Base-by-base conservation (phyloP, 2,888 invertebrate species). In the Nesidiocoris tenuis region DNA sequence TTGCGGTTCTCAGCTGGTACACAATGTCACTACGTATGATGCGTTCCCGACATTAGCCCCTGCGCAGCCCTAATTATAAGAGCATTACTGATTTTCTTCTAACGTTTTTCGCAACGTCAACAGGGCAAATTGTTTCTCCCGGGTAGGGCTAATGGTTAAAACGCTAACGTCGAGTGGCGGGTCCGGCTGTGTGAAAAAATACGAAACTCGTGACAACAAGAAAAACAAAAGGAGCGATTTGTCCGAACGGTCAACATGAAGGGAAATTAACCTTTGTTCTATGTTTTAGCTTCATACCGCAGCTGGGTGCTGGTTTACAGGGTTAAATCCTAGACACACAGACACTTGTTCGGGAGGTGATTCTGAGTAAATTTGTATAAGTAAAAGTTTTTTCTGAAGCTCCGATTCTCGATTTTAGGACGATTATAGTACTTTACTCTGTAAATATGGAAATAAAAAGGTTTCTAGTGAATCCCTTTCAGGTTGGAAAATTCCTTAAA, bases 61-160 rank as follows among this genome's bases (percentile, higher is more conserved):
- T 70, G 54, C 61, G 17, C 25, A 25, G 25, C 72, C 63, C 72
- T 72, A 72, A 72, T 72, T 72, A 72, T 72, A 72, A 61, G 61
- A 72, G 61, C 72, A 72, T 72, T 72, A 72, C 72, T 72, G 39
- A 54, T 72, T 72, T 61, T 72, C 61, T 61, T 72, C 16, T 61
- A 54, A 72, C 61, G 72, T 25, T n/a, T n/a, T 72, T 72, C 55
- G 61, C 72, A 61, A 67, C 67, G 39, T 39, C 39, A 12, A 39
- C 67, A 17, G 39, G 55, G 67, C 22, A 54, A 67, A 18, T 67
- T 65, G 25, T 65, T 65, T 65, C 18, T 39, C 12, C 39, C 39
- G 5, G 39, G 39, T 12, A 7, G 39, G 3, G 3, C 39, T 39
- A 39, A 39, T 39, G 39, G 39, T 39, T 7, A 39, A 39, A 39